Conservation (phyloP, 2,113 vertebrate genomes). For the Natator depressus region DNA sequence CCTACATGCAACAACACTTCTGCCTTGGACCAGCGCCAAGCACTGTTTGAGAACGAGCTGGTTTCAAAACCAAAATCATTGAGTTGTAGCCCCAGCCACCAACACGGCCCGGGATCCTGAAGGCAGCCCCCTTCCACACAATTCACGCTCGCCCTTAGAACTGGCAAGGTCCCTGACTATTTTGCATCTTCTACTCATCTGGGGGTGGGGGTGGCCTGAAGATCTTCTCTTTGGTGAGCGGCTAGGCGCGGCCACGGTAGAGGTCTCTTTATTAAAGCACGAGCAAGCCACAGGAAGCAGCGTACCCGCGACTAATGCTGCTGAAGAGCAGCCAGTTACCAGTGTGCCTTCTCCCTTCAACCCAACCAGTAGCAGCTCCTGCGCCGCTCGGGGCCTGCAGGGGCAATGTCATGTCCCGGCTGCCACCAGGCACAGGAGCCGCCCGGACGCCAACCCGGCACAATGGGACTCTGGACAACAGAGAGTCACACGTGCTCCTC, state of each 20-base stretch:
- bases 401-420: too few relatives aligned
- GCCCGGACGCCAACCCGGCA: neutral
- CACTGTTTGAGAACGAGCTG: neutral
- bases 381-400: neutral
- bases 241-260: neutral
- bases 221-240: neutral
- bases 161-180: neutral
- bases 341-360: neutral
- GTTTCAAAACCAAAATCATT: neutral
- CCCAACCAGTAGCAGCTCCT: neutral
- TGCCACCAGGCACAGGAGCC: too few relatives aligned
- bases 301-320: neutral
- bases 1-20: neutral
- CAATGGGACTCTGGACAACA: neutral
- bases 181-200: neutral
- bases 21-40: neutral
- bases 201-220: neutral
- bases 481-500: neutral
- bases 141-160: neutral
- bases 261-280: neutral
- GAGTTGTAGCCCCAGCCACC: neutral
- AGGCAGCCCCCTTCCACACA: neutral
- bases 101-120: rapidly evolving
- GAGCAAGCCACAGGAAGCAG: neutral
- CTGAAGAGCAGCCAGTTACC: too few relatives aligned